phyloP scores from a whole-genome alignment of 2,797 vertebrate genomes.

The Enteromius afrohamiltoni region DNA sequence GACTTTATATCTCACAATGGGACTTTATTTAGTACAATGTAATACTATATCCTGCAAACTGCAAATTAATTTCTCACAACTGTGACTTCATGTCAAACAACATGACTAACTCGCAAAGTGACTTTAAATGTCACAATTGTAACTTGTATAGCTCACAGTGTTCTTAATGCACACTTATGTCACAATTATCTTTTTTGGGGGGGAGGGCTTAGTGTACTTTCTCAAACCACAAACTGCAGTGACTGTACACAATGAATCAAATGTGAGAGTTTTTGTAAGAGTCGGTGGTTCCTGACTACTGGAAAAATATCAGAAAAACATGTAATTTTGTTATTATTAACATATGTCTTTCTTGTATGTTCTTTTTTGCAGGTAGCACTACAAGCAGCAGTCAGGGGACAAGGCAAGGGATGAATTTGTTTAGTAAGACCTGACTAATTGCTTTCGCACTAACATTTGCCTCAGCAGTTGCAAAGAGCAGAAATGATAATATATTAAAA shows the following conservation, averaged over 20 bases:
- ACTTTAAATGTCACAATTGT: background rate
- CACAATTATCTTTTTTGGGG: background rate
- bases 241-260: slow-evolving; percentile 58
- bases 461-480: slow-evolving; percentile 55
- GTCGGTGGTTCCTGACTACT: slow-evolving; percentile 40
- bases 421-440: slow-evolving; percentile 85
- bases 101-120: background rate
- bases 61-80: background rate
- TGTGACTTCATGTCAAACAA: background rate
- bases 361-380: slow-evolving; percentile 80
- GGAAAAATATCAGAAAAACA: slow-evolving; percentile 33
- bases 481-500: slow-evolving; percentile 68
- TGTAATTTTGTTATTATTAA: slow-evolving; percentile 20
- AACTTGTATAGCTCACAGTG: background rate
- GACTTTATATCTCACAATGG: background rate
- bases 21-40: background rate
- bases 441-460: slow-evolving; percentile 69
- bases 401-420: slow-evolving; percentile 89
- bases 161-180: background rate
- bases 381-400: slow-evolving; percentile 85
- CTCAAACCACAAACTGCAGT: background rate
- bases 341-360: slow-evolving; percentile 10
- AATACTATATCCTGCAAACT: background rate
- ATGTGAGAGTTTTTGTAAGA: slow-evolving; percentile 49
- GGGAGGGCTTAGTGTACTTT: background rate